phyloP scores from a whole-genome alignment of 2,888 invertebrate genomes.

The Ommatoiulus sabulosus region DNA sequence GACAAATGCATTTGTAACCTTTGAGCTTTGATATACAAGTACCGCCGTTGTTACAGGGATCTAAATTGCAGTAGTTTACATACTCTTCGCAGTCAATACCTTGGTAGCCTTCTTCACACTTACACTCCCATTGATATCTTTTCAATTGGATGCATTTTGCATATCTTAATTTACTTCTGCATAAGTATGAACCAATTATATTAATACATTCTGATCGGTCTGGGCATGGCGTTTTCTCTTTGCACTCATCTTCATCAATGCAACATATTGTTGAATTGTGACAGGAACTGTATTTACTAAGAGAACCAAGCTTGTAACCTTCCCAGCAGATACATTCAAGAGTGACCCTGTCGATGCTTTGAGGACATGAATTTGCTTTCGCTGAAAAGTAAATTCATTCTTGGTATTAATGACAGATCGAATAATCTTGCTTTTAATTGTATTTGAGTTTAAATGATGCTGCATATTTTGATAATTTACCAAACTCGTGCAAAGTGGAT shows the following conservation, averaged over 20 bases:
- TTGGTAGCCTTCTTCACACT: slow-evolving; percentile 16
- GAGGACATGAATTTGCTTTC: slow-evolving; percentile 47
- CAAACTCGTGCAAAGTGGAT: background rate
- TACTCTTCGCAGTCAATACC: background rate
- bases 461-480: background rate
- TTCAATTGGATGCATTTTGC: background rate
- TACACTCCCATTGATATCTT: background rate
- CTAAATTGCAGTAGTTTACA: background rate
- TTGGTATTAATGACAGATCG: background rate
- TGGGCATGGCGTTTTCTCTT: background rate
- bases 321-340: slow-evolving; percentile 37
- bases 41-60: slow-evolving; percentile 23
- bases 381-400: background rate
- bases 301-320: background rate
- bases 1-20: background rate
- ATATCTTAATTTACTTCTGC: background rate
- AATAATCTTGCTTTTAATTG: background rate
- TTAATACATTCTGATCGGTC: slow-evolving; percentile 3
- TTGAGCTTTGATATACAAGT: background rate
- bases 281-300: background rate
- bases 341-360: background rate
- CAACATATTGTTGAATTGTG: slow-evolving; percentile 39
- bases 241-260: slow-evolving; percentile 49
- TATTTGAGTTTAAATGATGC: background rate
- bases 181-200: slow-evolving; percentile 40